Percentiles rank a stretch among this genome's conserved stretches.
Evolutionary conservation across 2,113 vertebrate genomes (phyloP).

Genomic region (Merops nubicus): DNA sequence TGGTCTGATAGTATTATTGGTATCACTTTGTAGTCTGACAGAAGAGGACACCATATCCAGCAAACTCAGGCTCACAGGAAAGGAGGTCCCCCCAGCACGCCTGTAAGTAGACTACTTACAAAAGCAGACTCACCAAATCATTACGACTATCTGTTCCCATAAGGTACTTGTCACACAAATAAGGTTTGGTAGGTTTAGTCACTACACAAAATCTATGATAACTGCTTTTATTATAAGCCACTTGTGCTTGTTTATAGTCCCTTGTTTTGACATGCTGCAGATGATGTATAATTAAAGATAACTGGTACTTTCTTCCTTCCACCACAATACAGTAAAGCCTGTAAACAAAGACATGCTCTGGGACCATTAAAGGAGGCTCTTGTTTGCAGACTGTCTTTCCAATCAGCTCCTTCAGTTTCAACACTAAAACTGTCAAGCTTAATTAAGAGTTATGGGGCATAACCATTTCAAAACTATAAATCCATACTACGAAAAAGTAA

Average conservation of each 20-base stretch:
- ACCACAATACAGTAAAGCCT: constrained; percentile 12
- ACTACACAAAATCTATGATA: not conserved
- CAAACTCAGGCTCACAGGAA: not conserved
- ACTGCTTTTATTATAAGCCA: not conserved
- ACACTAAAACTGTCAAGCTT: constrained; percentile 63
- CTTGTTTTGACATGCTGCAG: constrained; percentile 7
- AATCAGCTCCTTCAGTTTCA: constrained; percentile 45
- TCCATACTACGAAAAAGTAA: constrained; percentile 28
- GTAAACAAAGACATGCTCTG: constrained; percentile 59
- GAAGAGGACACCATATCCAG: not conserved
- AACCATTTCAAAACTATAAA: constrained; percentile 50
- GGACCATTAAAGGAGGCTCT: constrained; percentile 53
- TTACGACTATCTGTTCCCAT: not conserved
- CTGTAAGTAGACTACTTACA: not conserved
- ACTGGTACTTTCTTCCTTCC: not conserved
- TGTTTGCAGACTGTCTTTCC: constrained; percentile 49
- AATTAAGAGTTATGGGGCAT: constrained; percentile 68
- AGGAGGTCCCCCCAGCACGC: not conserved
- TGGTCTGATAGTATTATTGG: not conserved
- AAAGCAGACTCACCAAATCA: not conserved
- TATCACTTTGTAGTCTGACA: not conserved
- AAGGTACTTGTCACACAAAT: not conserved
- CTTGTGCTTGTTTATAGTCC: constrained; percentile 12
- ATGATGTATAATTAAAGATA: constrained; percentile 54
- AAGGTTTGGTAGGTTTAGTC: not conserved